These are phyloP conservation scores for Nomia melanderi DNA, from an alignment of 1,140 invertebrate genomes.

Conservation along the genomic window DNA sequence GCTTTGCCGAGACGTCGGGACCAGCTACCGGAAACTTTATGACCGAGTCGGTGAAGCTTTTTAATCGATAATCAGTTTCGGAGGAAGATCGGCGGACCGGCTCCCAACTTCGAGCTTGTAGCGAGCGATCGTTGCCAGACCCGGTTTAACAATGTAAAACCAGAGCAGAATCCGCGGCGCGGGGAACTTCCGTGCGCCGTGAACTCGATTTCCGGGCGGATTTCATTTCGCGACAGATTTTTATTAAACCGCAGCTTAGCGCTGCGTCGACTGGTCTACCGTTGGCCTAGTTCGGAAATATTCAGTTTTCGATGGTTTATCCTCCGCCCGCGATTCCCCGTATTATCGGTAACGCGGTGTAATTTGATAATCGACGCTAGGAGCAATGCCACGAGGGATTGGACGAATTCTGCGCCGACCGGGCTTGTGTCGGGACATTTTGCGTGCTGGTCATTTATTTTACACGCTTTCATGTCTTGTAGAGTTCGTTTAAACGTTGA, in stretches of 20 bases:
- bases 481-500: too few relatives aligned
- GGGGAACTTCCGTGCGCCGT: not conserved
- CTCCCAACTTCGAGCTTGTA: not conserved
- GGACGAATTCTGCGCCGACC: not conserved
- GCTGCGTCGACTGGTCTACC: not conserved
- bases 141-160: slow-evolving; percentile 35
- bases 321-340: not conserved
- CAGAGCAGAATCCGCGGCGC: not conserved
- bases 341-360: not conserved
- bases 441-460: too few relatives aligned
- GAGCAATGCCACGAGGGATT: not conserved
- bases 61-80: slow-evolving; percentile 40
- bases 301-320: not conserved
- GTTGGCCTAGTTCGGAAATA: not conserved
- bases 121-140: slow-evolving; percentile 5
- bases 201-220: not conserved
- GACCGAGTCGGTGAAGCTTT: slow-evolving; percentile 28
- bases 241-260: not conserved
- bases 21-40: slow-evolving; percentile 23
- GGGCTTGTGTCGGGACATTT: too few relatives aligned
- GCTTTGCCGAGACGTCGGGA: slow-evolving; percentile 31
- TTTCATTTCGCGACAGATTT: not conserved
- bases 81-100: not conserved
- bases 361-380: not conserved
- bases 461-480: too few relatives aligned